phyloP scores from a whole-genome alignment of 2,888 invertebrate species.

The Bedellia somnulentella region DNA sequence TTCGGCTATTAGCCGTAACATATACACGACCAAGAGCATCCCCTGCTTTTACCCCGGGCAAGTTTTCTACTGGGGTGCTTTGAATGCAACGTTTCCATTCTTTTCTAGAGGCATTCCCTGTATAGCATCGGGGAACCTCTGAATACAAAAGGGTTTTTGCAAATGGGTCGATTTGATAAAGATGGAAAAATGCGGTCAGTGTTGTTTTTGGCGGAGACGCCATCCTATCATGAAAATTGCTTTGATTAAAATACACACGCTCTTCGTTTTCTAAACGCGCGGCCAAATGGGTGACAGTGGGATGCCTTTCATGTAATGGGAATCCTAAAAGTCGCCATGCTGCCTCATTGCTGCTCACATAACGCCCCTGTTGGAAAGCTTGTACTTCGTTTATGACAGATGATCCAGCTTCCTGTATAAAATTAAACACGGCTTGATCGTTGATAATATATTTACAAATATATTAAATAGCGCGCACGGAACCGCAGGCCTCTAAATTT shows the following conservation, averaged over 20 bases:
- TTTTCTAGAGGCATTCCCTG: constrained; percentile 11
- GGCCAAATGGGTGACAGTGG: constrained; percentile 14
- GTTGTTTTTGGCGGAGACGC: constrained; percentile 11
- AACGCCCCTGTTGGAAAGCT: constrained; percentile 16
- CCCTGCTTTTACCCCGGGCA: constrained; percentile 10
- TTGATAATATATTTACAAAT: too few species aligned
- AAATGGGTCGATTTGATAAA: constrained; percentile 20
- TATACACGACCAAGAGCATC: constrained; percentile 15
- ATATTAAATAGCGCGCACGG: too few species aligned
- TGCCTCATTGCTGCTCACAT: constrained; percentile 17
- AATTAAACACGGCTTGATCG: too few species aligned
- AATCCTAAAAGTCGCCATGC: constrained; percentile 15
- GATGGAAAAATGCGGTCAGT: constrained; percentile 19
- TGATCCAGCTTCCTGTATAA: too few species aligned
- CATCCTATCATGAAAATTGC: constrained; percentile 15
- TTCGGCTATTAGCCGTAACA: too few species aligned
- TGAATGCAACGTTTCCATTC: constrained; percentile 13
- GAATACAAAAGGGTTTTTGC: constrained; percentile 20
- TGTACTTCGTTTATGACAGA: constrained; percentile 18
- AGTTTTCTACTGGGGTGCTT: constrained; percentile 13
- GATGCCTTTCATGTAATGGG: constrained; percentile 14
- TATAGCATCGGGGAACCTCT: constrained; percentile 17
- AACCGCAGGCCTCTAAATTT: too few species aligned
- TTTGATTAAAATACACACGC: constrained; percentile 20
- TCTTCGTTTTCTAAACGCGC: constrained; percentile 15